Evolutionary conservation across 2,888 invertebrate genomes (phyloP).

Genomic region (Nomada hirtipes): DNA sequence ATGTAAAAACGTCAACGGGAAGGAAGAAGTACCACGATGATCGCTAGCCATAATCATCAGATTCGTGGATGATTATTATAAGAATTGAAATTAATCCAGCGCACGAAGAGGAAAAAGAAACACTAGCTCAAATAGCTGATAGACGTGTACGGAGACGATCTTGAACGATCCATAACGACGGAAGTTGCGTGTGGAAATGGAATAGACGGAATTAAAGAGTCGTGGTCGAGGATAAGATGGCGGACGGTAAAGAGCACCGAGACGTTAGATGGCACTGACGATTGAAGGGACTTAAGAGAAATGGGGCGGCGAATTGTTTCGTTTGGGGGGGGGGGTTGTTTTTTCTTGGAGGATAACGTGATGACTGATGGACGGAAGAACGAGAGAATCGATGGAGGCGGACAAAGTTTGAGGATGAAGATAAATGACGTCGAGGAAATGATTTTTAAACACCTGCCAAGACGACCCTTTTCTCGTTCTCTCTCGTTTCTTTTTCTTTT

Average conservation of each 20-base stretch:
- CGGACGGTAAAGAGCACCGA: not conserved
- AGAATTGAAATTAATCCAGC: slow-evolving; percentile 4
- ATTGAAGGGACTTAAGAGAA: not conserved
- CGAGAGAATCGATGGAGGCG: slow-evolving; percentile 9
- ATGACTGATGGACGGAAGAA: not conserved
- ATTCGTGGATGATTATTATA: not conserved
- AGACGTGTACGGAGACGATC: not conserved
- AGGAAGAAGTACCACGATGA: not conserved
- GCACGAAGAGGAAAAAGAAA: not conserved
- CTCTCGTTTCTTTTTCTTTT: slow-evolving; percentile 55
- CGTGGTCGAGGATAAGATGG: slow-evolving; percentile 11
- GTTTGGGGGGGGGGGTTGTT: too few species aligned
- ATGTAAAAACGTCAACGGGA: not conserved
- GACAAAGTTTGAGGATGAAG: slow-evolving; percentile 30
- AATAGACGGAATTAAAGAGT: not conserved
- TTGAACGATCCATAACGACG: not conserved
- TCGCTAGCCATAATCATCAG: not conserved
- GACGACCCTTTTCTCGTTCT: slow-evolving; percentile 73
- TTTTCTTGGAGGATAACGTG: too few species aligned
- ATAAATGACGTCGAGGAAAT: slow-evolving; percentile 38
- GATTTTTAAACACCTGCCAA: slow-evolving; percentile 79
- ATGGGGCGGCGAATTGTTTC: not conserved
- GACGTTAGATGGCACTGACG: not conserved
- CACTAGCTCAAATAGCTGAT: not conserved
- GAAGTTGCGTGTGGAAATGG: not conserved